Evolutionary conservation across 92 coral and sea anemone genomes (phyloP).

Genomic region (Anthopleura xanthogrammica): DNA sequence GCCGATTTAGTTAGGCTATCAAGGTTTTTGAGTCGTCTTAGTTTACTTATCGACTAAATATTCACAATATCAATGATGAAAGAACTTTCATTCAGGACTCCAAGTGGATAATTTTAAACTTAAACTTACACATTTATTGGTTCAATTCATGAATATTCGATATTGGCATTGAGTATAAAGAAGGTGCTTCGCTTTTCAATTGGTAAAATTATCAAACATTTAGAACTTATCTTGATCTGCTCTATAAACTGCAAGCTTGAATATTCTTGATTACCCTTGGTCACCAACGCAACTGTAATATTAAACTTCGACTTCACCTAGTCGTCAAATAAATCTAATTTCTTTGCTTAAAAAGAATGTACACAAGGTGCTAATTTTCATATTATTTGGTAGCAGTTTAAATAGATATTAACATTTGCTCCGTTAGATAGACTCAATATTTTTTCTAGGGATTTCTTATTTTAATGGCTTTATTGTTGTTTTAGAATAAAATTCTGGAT

Average conservation of each 20-base stretch:
- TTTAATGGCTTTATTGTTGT: neutral
- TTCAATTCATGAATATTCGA: constrained; percentile 14
- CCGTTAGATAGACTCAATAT: neutral
- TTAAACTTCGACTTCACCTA: constrained; percentile 1
- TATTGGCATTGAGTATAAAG: neutral
- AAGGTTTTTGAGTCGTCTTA: neutral
- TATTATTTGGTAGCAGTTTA: neutral
- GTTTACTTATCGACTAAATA: constrained; percentile 2
- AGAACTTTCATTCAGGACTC: neutral
- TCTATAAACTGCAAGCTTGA: constrained; percentile 4
- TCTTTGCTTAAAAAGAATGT: constrained; percentile 1
- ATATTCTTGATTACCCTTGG: constrained; percentile 8
- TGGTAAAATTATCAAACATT: constrained; percentile 6
- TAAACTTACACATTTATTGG: neutral
- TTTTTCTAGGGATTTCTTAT: neutral
- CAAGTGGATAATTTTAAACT: neutral
- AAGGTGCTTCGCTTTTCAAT: neutral
- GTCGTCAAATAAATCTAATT: constrained; percentile 3
- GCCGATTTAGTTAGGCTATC: neutral
- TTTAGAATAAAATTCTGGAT: neutral
- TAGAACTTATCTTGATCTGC: neutral
- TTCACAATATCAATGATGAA: neutral
- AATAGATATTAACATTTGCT: neutral
- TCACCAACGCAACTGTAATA: constrained; percentile 5
- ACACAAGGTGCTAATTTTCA: constrained; percentile 5